These are phyloP conservation scores for Yponomeuta malinellus DNA, from an alignment of 2,888 invertebrate species.

Conservation along the genomic window DNA sequence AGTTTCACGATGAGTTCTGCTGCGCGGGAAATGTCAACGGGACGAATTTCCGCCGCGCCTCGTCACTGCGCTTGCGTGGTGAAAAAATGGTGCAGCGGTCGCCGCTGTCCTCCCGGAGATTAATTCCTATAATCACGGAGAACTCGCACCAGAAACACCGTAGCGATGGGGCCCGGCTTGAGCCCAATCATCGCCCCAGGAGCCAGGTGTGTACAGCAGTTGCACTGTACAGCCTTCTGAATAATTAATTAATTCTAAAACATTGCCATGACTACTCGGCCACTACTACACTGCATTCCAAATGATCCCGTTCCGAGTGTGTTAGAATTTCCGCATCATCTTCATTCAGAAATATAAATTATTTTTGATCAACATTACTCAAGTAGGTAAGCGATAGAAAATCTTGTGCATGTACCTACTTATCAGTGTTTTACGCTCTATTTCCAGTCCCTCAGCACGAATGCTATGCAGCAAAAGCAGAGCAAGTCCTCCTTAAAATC, in stretches of 20 bases:
- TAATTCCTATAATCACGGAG: constrained; percentile 79
- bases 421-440: neutral
- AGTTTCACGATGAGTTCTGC: constrained; percentile 68
- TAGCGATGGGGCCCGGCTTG: constrained; percentile 65
- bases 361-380: neutral
- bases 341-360: neutral
- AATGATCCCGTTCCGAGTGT: neutral
- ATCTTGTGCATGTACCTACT: neutral
- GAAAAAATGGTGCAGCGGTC: constrained; percentile 76
- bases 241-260: constrained; percentile 20
- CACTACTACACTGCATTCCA: constrained; percentile 25
- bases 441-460: constrained; percentile 67
- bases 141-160: constrained; percentile 66
- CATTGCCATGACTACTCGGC: constrained; percentile 37
- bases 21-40: constrained; percentile 71
- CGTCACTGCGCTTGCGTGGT: constrained; percentile 81
- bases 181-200: constrained; percentile 70
- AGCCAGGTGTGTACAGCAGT: constrained; percentile 70
- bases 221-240: constrained; percentile 12
- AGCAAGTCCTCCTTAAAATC: constrained; percentile 57
- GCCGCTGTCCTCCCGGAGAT: constrained; percentile 67
- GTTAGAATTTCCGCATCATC: neutral
- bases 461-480: constrained; percentile 47
- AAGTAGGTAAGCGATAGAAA: neutral
- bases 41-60: constrained; percentile 76